phyloP scores from a whole-genome alignment of 2,113 vertebrate species.

The Solea solea region DNA sequence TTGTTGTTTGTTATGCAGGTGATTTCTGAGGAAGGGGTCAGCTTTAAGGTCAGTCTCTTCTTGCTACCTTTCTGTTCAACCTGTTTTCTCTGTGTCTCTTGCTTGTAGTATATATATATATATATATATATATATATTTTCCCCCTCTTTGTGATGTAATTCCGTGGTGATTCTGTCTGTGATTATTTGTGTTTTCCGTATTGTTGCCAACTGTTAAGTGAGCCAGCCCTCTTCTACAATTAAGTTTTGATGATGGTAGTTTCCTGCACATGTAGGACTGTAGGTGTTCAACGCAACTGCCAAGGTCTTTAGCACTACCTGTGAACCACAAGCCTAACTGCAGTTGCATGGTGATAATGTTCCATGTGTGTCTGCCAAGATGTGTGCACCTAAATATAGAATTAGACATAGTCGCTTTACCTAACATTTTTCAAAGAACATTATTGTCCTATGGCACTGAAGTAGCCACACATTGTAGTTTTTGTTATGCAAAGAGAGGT shows the following conservation, averaged over 20 bases:
- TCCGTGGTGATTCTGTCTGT: constrained; percentile 75
- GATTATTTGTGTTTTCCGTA: constrained; percentile 62
- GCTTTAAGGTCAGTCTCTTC: constrained; percentile 87
- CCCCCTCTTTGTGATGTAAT: constrained; percentile 65
- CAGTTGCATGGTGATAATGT: background rate
- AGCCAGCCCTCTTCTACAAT: constrained; percentile 14
- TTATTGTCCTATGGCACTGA: too few relatives aligned
- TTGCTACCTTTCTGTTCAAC: constrained; percentile 47
- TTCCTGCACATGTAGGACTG: background rate
- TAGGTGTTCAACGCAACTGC: constrained; percentile 6
- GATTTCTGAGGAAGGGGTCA: constrained; percentile 88
- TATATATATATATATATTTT: background rate
- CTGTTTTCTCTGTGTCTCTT: constrained; percentile 27
- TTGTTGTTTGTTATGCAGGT: constrained; percentile 86
- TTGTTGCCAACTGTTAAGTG: constrained; percentile 48
- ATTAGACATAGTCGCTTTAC: background rate
- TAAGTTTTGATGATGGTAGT: constrained; percentile 16
- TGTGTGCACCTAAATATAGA: constrained; percentile 6
- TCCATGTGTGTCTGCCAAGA: background rate
- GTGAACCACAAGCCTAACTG: background rate
- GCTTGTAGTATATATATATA: background rate
- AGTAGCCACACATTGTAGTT: too few relatives aligned
- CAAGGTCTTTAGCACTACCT: constrained; percentile 25
- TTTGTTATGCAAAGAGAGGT: background rate
- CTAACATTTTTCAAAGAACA: too few relatives aligned